phyloP scores from a whole-genome alignment of 2,888 invertebrate genomes.

The Lochmaea capreae region DNA sequence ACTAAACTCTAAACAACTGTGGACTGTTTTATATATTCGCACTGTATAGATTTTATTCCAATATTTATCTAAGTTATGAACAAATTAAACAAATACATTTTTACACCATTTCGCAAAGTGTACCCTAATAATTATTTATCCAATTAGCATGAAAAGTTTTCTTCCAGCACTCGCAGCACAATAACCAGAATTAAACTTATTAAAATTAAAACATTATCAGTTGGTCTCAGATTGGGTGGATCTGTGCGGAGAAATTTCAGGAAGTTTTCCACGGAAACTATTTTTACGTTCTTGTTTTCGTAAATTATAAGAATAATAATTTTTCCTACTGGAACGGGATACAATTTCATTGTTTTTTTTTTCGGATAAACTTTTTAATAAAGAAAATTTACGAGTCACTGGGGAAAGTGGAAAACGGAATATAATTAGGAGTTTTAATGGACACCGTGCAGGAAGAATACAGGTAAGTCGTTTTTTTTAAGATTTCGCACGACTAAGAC shows the following conservation, averaged over 20 bases:
- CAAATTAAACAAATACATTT: neutral
- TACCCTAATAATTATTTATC: constrained; percentile 10
- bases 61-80: neutral
- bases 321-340: constrained; percentile 49
- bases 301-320: constrained; percentile 52
- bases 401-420: constrained; percentile 48
- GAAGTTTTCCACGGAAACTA: constrained; percentile 33
- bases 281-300: constrained; percentile 36
- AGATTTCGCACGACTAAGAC: constrained; percentile 11
- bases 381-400: constrained; percentile 55
- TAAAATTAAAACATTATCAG: constrained; percentile 39
- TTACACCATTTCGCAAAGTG: constrained; percentile 13
- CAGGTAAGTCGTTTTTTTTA: constrained; percentile 54
- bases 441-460: constrained; percentile 61
- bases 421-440: constrained; percentile 61
- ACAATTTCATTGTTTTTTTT: constrained; percentile 46
- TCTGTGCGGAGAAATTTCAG: constrained; percentile 3
- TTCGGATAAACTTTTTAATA: constrained; percentile 57
- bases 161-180: constrained; percentile 6
- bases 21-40: neutral
- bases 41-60: neutral
- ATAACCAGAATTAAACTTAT: constrained; percentile 29
- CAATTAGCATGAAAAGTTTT: constrained; percentile 30
- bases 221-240: constrained; percentile 18
- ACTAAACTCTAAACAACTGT: too few species aligned